phyloP scores from a whole-genome alignment of 2,888 invertebrate genomes.

The Campoplex capitator region DNA sequence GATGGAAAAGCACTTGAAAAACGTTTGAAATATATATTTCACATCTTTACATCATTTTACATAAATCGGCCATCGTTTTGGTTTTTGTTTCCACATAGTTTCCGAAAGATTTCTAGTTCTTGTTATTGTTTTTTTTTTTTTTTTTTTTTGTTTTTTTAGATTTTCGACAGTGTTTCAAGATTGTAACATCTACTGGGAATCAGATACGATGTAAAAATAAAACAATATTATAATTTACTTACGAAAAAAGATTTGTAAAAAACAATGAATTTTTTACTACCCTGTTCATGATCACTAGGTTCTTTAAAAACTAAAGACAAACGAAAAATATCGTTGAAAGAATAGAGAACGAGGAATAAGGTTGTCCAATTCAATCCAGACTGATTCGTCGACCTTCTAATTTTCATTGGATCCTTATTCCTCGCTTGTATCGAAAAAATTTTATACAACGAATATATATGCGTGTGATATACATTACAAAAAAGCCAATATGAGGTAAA shows the following conservation, averaged over 20 bases:
- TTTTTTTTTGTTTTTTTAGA: neutral
- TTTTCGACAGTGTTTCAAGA: neutral
- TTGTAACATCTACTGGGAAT: neutral
- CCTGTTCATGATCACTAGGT: constrained; percentile 25
- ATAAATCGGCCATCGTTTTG: constrained; percentile 7
- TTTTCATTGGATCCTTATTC: constrained; percentile 6
- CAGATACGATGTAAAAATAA: neutral
- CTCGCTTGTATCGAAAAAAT: neutral
- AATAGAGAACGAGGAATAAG: constrained; percentile 10
- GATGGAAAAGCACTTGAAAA: neutral
- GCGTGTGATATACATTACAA: neutral
- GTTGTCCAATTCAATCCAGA: neutral
- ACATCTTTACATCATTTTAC: constrained; percentile 38
- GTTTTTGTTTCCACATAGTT: neutral
- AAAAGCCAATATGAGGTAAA: neutral
- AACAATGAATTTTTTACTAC: constrained; percentile 18
- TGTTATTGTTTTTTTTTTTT: neutral
- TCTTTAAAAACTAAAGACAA: neutral
- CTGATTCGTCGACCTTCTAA: neutral
- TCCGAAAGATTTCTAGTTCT: neutral
- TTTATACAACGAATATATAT: neutral
- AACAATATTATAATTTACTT: constrained; percentile 1
- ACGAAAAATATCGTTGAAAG: neutral
- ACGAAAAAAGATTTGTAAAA: constrained; percentile 16
- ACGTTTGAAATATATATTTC: constrained; percentile 41